Conservation (phyloP, 2,797 vertebrate species). For the Thripadectes ignobilis region DNA sequence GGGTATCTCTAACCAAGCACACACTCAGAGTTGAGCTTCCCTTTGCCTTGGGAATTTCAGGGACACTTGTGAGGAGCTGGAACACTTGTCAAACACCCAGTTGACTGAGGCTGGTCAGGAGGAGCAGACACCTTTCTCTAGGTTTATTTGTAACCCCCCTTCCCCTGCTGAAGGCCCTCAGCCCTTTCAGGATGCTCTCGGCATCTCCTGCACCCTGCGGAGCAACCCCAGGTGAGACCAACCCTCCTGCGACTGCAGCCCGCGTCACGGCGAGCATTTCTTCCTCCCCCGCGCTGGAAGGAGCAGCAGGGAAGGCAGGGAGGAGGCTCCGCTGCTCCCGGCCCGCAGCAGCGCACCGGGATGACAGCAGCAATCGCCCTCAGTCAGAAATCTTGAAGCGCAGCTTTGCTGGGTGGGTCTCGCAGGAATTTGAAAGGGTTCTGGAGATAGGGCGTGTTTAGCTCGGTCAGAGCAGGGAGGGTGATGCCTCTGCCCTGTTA, state of each 20-base stretch:
- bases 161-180: too few species aligned
- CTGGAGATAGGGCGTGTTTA: constrained; percentile 63
- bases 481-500: background rate
- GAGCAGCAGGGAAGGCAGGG: background rate
- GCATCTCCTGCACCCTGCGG: background rate
- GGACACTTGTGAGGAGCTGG: background rate
- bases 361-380: constrained; percentile 67
- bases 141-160: background rate
- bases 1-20: background rate
- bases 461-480: constrained; percentile 6
- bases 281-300: constrained; percentile 51
- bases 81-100: background rate
- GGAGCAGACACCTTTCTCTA: background rate
- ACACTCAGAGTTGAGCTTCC: background rate
- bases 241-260: background rate
- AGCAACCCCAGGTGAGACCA: background rate
- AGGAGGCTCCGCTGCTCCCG: background rate
- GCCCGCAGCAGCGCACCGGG: constrained; percentile 28
- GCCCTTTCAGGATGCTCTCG: too few species aligned
- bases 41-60: background rate
- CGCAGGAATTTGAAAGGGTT: constrained; percentile 78
- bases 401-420: constrained; percentile 86
- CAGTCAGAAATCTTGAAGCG: constrained; percentile 80
- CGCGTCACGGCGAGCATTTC: constrained; percentile 15
- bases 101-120: background rate